A percentile compares a stretch with the other conserved stretches of the same genome.
Conservation (phyloP, 2,113 vertebrate species). For the Lucifuga dentata region DNA sequence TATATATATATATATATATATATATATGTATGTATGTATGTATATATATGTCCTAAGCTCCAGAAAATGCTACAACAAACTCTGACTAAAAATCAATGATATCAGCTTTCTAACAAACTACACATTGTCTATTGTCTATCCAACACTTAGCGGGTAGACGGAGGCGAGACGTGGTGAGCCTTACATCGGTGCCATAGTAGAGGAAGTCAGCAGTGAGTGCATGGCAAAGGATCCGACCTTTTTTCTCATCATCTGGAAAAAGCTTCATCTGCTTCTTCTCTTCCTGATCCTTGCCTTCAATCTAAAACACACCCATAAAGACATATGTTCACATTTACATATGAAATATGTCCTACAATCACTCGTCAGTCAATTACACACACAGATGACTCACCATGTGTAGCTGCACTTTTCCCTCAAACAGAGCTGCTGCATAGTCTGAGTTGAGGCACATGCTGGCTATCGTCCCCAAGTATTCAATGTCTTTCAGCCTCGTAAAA, state of each 20-base stretch:
- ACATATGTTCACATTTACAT: background rate
- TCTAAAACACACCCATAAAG: constrained; percentile 79
- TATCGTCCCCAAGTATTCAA: constrained; percentile 95
- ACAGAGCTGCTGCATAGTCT: constrained; percentile 94
- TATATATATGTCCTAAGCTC: too few species aligned
- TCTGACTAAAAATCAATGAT: too few species aligned
- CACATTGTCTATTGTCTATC: too few species aligned
- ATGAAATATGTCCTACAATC: background rate
- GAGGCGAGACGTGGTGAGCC: too few species aligned
- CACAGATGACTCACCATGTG: constrained; percentile 88
- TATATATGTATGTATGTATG: too few species aligned
- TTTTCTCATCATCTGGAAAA: constrained; percentile 90
- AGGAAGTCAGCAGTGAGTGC: constrained; percentile 94
- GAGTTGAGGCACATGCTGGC: constrained; percentile 92
- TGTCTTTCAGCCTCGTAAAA: constrained; percentile 91
- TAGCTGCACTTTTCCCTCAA: constrained; percentile 96
- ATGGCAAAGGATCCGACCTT: constrained; percentile 91
- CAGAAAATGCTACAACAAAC: too few species aligned
- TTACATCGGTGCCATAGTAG: constrained; percentile 95
- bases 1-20: too few species aligned
- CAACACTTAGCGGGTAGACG: too few species aligned
- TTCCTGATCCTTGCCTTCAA: constrained; percentile 88
- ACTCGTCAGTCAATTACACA: background rate
- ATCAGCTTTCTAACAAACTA: too few species aligned
- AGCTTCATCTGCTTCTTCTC: constrained; percentile 95